A percentile compares a stretch with the other conserved stretches of the same genome.
Conservation (phyloP, 1,140 invertebrate species). For the Globodera rostochiensis region DNA sequence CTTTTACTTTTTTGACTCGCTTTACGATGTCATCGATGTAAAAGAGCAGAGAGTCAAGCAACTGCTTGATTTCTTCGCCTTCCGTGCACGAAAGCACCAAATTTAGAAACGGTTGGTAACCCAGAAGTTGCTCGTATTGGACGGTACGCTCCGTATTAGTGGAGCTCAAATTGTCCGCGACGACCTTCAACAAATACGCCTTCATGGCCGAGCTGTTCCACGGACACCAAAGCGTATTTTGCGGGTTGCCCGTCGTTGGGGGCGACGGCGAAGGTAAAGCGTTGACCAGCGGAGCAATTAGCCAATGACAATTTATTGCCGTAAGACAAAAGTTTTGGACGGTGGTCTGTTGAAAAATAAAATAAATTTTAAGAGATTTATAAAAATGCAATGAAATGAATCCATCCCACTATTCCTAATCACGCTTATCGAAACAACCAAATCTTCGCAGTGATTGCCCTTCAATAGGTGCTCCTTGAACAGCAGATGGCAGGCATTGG, state of each 20-base stretch:
- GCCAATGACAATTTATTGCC: constrained; percentile 57
- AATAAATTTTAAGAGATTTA: background rate
- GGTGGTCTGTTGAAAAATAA: background rate
- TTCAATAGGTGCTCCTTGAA: background rate
- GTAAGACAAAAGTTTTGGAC: constrained; percentile 38
- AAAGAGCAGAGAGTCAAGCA: constrained; percentile 39
- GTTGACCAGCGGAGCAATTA: constrained; percentile 48
- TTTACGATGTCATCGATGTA: constrained; percentile 52
- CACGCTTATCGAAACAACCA: background rate
- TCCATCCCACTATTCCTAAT: too few species aligned
- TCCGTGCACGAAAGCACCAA: constrained; percentile 48
- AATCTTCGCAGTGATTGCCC: background rate
- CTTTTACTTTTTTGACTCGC: constrained; percentile 34
- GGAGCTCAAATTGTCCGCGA: constrained; percentile 47
- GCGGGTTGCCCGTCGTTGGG: constrained; percentile 12
- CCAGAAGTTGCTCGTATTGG: constrained; percentile 39
- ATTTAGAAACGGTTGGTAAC: constrained; percentile 56
- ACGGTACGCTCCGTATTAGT: background rate
- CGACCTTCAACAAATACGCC: constrained; percentile 52
- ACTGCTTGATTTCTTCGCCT: constrained; percentile 53
- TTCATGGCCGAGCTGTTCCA: constrained; percentile 39
- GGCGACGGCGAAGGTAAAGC: constrained; percentile 22
- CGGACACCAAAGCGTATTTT: constrained; percentile 22
- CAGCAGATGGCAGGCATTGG: constrained; percentile 2
- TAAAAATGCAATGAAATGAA: background rate